These are phyloP conservation scores for Hylaeus volcanicus DNA, from an alignment of 1,140 invertebrate genomes.

Conservation along the genomic window DNA sequence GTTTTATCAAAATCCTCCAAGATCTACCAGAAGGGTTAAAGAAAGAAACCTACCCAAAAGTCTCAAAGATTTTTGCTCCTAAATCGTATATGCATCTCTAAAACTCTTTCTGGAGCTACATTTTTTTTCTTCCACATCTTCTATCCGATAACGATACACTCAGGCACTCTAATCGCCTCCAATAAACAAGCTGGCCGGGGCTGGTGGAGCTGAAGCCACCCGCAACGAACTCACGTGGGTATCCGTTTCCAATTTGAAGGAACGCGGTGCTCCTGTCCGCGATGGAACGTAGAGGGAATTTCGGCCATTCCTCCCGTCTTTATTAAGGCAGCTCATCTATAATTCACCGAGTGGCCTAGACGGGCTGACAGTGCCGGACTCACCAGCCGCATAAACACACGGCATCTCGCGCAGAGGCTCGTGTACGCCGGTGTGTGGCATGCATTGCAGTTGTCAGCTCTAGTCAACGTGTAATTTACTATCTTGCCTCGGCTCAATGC, in stretches of 20 bases:
- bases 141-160: too few relatives aligned
- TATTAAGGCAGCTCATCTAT: slow-evolving; percentile 66
- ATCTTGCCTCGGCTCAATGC: slow-evolving; percentile 56
- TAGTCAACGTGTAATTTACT: slow-evolving; percentile 75
- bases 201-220: too few relatives aligned
- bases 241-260: slow-evolving; percentile 47
- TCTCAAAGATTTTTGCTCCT: too few relatives aligned
- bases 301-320: slow-evolving; percentile 64
- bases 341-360: slow-evolving; percentile 57
- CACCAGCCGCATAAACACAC: slow-evolving; percentile 65
- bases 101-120: too few relatives aligned
- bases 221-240: slow-evolving; percentile 9
- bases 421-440: slow-evolving; percentile 48
- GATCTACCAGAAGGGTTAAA: too few relatives aligned
- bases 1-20: too few relatives aligned
- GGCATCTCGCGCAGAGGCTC: slow-evolving; percentile 54
- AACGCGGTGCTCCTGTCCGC: slow-evolving; percentile 35
- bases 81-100: too few relatives aligned
- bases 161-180: too few relatives aligned
- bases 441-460: slow-evolving; percentile 71
- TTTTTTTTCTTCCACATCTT: too few relatives aligned
- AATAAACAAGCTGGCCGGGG: neutral
- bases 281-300: slow-evolving; percentile 70
- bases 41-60: too few relatives aligned
- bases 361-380: slow-evolving; percentile 62